Evolutionary conservation across 2,113 vertebrate genomes (phyloP), one percentile per base, ranked within the genome.

Genomic region (Serinus canaria): DNA sequence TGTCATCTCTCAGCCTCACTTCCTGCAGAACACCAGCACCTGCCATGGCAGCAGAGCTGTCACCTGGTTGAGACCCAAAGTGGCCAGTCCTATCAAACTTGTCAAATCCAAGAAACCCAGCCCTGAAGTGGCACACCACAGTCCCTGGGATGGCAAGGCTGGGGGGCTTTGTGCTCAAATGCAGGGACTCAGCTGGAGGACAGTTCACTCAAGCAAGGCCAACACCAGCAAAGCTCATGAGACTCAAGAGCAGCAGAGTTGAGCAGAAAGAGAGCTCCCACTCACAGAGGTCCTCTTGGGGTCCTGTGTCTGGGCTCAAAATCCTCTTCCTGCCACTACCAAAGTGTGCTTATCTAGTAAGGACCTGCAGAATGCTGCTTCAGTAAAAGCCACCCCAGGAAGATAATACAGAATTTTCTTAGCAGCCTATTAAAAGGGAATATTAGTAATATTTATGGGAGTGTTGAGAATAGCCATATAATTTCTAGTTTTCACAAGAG

Each of bases 401-500:
- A 70, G 19, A 44, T 13, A 68, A 72, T 18, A 31, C 4, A 73
- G 41, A 58, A 79, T 83, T 82, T 67, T 78, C 64, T 75, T 56
- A 79, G 37, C 21, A 60, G 27, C 62, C 23, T 50, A 58, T 85
- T 82, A 87, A 69, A 52, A 86, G 72, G 47, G 21, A 81, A 30
- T 70, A 49, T 83, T 62, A 58, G n/a, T 50, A 64, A 47, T 43
- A 92, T 89, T 78, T 66, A 15, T 60, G 37, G 52, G 15, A 64
- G 7, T 41, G 56, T 62, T 86, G 95, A 78, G 47, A 84, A 63
- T 46, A 90, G 49, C 62, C 20, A 46, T 46, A 55, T 60, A 81
- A 84, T 90, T 94, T 84, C 63, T 31, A 92, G 9, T 93, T 91
- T 95, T 94, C 2, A 1, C 74, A 88, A 73, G 68, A 93, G 58